These are phyloP conservation scores for Diacarnus erythraeanus DNA, from an alignment of 37 sponge, comb jelly and placozoan species.

Conservation along the genomic window DNA sequence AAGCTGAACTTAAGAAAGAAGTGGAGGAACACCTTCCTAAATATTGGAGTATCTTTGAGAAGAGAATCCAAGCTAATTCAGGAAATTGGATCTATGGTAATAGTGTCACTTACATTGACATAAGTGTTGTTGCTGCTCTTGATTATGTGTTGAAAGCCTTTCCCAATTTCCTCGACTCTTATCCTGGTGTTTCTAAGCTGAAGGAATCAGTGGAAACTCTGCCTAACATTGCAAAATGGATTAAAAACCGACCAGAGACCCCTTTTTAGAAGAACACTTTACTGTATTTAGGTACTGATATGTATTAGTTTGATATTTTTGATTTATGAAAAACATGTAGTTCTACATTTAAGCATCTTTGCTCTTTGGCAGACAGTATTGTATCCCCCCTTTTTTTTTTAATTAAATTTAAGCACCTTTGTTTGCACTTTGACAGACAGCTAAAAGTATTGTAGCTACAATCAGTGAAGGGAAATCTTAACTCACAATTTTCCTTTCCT, in stretches of 20 bases:
- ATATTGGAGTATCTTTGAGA: conserved; percentile 16
- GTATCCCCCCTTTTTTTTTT: too few relatives aligned
- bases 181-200: conserved; percentile 29
- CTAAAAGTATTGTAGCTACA: too few relatives aligned
- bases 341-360: too few relatives aligned
- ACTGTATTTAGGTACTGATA: too few relatives aligned
- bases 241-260: conserved; percentile 57
- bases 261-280: too few relatives aligned
- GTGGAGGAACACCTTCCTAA: conserved; percentile 27
- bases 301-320: too few relatives aligned
- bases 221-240: conserved; percentile 66
- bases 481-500: too few relatives aligned
- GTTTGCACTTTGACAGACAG: too few relatives aligned
- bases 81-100: conserved; percentile 26
- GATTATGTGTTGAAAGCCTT: neutral
- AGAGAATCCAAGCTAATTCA: neutral
- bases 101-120: conserved; percentile 38
- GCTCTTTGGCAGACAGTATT: too few relatives aligned
- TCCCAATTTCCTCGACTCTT: conserved; percentile 12
- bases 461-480: too few relatives aligned
- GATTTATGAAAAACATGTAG: too few relatives aligned
- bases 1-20: conserved; percentile 26
- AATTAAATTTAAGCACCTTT: too few relatives aligned
- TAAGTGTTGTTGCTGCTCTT: neutral
- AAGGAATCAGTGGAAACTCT: conserved; percentile 25